Base-by-base conservation (phyloP, 2,113 vertebrate genomes). In the Pseudorasbora parva region DNA sequence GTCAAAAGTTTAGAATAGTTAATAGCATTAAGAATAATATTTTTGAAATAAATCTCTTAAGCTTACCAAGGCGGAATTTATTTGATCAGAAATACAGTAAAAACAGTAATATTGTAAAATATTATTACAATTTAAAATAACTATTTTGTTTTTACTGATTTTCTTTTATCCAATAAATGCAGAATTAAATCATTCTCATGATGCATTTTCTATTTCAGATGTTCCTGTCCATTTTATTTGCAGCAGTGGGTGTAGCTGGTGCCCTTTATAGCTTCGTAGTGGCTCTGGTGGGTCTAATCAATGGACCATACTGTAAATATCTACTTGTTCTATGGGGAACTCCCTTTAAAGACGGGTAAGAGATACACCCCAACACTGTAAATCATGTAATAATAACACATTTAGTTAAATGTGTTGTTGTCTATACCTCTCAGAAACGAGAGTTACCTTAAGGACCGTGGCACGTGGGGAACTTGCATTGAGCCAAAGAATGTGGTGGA, bases 191-290 rank as follows among this genome's bases (percentile, higher is more conserved):
- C 1, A 25, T 43, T 78, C n/a, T 27, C n/a, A 73, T 27, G 0
- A 77, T 37, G 11, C 17, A 49, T 56, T 75, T 68, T 86, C 82
- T 86, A 37, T 85, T 79, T 25, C 84, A 96, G 95, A 96, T 96
- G 95, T 94, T 95, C 86, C 83, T 96, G 33, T 95, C 95, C 0
- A 93, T 95, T 82, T 85, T 87, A 1, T 94, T 95, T 23, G 93
- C 95, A 12, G 93, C 89, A 0, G 75, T 95, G 49, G 95, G 93
- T 1, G 91, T 93, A 0, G 84, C 68, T 0, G 95, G 95, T 0
- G 93, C 92, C 1, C 82, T 94, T 59, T 96, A 95, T 87, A 94
- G 93, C 80, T 54, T 95, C 0, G 8, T 11, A 0, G 91, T 94
- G 84, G 93, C 94, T 2, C 64, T 60, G 4, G n/a, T 93, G 0